Percentiles rank a stretch among this genome's conserved stretches.
Conservation (phyloP, 2,888 invertebrate genomes). For the Melieria crassipennis region DNA sequence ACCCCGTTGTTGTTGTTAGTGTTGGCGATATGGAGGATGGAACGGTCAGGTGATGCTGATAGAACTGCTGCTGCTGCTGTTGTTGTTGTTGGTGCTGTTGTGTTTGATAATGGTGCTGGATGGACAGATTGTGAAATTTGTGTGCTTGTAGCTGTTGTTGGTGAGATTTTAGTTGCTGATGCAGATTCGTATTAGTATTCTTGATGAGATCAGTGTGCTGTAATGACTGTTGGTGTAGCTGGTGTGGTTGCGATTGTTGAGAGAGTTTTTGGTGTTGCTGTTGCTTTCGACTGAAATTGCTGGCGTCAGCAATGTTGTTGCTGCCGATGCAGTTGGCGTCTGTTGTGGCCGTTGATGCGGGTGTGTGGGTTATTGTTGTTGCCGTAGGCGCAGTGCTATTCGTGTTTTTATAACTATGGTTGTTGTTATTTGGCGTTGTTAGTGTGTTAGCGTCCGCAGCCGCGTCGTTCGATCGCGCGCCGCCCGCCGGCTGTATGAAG, state of each 20-base stretch:
- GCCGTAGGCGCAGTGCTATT: conserved; percentile 21
- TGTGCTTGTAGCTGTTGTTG: conserved; percentile 35
- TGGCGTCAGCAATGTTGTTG: conserved; percentile 10
- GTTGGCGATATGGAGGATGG: conserved; percentile 40
- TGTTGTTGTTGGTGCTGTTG: conserved; percentile 32
- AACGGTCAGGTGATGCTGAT: conserved; percentile 41
- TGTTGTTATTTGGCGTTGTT: conserved; percentile 31
- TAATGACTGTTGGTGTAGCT: conserved; percentile 35
- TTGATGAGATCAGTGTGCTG: conserved; percentile 27
- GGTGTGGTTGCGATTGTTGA: conserved; percentile 28
- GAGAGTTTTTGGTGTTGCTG: conserved; percentile 15
- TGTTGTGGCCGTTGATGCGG: conserved; percentile 1
- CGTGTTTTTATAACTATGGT: conserved; percentile 15
- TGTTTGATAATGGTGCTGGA: conserved; percentile 31
- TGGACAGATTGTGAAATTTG: conserved; percentile 15
- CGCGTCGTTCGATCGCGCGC: not conserved
- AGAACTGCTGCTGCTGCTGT: conserved; percentile 33
- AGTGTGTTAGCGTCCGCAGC: conserved; percentile 26
- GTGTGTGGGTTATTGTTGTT: not conserved
- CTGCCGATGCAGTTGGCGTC: too few species aligned
- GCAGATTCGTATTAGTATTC: conserved; percentile 49
- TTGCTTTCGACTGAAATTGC: conserved; percentile 22
- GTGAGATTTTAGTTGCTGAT: conserved; percentile 45
- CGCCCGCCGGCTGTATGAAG: conserved; percentile 54
- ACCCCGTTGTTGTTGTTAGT: conserved; percentile 36